These are phyloP conservation scores for Lomographa bimaculata DNA, from an alignment of 2,888 invertebrate genomes.

Conservation along the genomic window DNA sequence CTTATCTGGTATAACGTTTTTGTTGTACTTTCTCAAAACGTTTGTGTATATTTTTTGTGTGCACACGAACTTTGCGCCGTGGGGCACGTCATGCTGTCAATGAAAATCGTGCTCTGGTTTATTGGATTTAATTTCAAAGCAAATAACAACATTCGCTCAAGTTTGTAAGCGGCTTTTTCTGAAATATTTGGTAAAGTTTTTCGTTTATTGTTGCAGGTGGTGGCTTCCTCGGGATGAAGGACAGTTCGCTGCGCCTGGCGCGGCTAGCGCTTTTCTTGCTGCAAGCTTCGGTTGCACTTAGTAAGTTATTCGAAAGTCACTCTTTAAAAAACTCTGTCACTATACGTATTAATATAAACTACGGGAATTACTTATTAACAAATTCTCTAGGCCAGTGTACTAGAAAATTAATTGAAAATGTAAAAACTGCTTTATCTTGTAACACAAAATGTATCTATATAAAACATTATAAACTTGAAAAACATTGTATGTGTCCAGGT, in stretches of 20 bases:
- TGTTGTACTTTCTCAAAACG: conserved; percentile 42
- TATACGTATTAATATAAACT: too few species aligned
- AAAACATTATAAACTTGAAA: not conserved
- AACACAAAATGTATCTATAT: too few species aligned
- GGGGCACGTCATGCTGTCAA: conserved; percentile 31
- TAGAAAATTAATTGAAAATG: too few species aligned
- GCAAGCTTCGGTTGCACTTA: conserved; percentile 65
- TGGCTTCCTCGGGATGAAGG: conserved; percentile 61
- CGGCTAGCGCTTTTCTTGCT: conserved; percentile 68
- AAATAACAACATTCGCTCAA: not conserved
- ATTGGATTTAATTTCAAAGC: conserved; percentile 1
- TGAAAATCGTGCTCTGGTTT: conserved; percentile 27
- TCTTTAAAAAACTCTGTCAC: too few species aligned
- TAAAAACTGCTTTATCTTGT: too few species aligned
- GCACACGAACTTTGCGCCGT: conserved; percentile 25
- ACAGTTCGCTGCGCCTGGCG: conserved; percentile 71
- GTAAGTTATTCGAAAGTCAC: conserved; percentile 66
- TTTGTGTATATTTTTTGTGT: conserved; percentile 38
- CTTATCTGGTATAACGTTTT: conserved; percentile 32
- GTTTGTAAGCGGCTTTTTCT: not conserved
- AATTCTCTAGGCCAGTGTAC: too few species aligned
- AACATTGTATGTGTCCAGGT: conserved; percentile 69
- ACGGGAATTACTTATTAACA: too few species aligned
- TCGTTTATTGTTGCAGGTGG: conserved; percentile 51
- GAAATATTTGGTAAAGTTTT: conserved; percentile 10